Evolutionary conservation across 2,113 vertebrate genomes (phyloP), one percentile per base, ranked within the genome.

Genomic region (Amazona vittata): DNA sequence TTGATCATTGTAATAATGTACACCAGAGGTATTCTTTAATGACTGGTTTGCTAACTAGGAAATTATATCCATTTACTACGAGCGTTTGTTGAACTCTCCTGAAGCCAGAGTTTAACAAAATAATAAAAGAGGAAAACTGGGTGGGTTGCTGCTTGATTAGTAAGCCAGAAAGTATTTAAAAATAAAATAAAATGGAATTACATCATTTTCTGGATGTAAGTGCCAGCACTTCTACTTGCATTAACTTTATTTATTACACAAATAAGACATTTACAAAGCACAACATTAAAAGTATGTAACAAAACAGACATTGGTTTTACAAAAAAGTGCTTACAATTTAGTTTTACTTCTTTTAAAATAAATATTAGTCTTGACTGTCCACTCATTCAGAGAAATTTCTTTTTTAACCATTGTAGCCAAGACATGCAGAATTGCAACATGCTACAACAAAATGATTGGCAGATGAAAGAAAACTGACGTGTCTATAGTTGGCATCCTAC

Each of bases 261-360:
- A 99, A 99, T 99, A 98, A 98, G 98, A 99, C 98, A 98, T 98
- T 98, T 98, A 99, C 98, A 98, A 98, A 98, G 98, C 98, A 99
- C 99, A 98, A 98, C 98, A 98, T 98, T 98, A 98, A 99, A 98
- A 99, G 98, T 98, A 98, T 98, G 98, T 98, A 98, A 98, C 98
- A 99, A 99, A 99, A 99, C 98, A 99, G 98, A 99, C 98, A 97
- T 98, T 98, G 98, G 97, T 98, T 98, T 98, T 98, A 98, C 98
- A 98, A 98, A 97, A 99, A 99, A 99, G 99, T 99, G 99, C 99
- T 99, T 99, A 99, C 99, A 99, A 96, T 98, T 99, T 98, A 96
- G 91, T 95, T 95, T 95, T 97, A 95, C 97, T 98, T 98, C 98
- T 97, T 98, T 99, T 99, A 99, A 98, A 99, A 99, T 99, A 99